A percentile compares a stretch with the other conserved stretches of the same genome.
phyloP scores from a whole-genome alignment of 2,113 vertebrate genomes.

The Petaurus breviceps region DNA sequence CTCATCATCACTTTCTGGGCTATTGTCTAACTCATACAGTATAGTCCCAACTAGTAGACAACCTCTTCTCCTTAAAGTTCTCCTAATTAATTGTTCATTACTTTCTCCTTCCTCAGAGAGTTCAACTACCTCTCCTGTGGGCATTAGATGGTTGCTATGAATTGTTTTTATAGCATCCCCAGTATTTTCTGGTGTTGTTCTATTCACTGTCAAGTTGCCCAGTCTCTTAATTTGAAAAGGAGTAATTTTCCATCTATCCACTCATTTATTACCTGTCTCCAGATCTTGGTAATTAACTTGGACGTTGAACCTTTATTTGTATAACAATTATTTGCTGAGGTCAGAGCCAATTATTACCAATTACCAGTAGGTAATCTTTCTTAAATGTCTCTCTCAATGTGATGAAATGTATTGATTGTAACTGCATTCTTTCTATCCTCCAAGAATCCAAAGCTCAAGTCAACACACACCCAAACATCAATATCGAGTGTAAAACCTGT shows the following conservation, averaged over 20 bases:
- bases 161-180: not conserved
- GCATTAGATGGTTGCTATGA: not conserved
- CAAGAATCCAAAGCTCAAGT: too few relatives aligned
- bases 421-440: too few relatives aligned
- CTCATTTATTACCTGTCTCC: not conserved
- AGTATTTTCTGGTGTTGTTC: not conserved
- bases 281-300: not conserved
- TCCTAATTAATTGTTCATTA: not conserved
- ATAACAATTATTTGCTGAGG: not conserved
- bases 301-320: not conserved
- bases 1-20: not conserved
- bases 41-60: not conserved
- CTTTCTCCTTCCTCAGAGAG: not conserved
- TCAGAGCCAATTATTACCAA: not conserved
- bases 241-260: not conserved
- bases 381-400: not conserved
- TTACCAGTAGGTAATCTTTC: not conserved
- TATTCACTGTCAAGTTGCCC: not conserved
- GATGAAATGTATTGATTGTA: too few relatives aligned
- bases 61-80: not conserved
- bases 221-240: not conserved
- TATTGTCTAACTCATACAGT: not conserved
- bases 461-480: too few relatives aligned
- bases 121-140: not conserved
- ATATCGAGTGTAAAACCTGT: too few relatives aligned